Percentiles rank a stretch among this genome's conserved stretches.
Evolutionary conservation across 92 coral and sea anemone species (phyloP).

Genomic region (Epizoanthus ramosus): DNA sequence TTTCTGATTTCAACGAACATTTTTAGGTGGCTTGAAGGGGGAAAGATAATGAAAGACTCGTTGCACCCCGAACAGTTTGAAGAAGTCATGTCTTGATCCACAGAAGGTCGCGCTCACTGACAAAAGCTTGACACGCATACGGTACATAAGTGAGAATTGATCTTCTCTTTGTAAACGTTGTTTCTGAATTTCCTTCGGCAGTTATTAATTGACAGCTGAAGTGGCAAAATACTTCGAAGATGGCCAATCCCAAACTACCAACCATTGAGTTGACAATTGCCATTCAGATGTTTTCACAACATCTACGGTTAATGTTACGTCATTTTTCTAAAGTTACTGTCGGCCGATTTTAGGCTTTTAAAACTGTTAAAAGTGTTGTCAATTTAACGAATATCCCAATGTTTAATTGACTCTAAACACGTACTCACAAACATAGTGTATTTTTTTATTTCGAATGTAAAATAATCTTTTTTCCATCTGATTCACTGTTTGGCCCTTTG

Average conservation of each 20-base stretch:
- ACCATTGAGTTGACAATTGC: not conserved
- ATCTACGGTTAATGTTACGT: conserved; percentile 1
- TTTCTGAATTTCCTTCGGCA: not conserved
- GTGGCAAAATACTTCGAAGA: not conserved
- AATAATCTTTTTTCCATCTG: no score
- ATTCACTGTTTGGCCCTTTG: no score
- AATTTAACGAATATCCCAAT: no score
- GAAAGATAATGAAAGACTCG: not conserved
- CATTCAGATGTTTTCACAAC: not conserved
- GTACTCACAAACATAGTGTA: no score
- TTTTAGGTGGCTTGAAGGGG: not conserved
- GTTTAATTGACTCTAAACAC: no score
- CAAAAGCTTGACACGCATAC: no score
- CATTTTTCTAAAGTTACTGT: not conserved
- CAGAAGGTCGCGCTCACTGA: no score
- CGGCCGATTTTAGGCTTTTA: no score
- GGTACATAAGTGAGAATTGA: not conserved
- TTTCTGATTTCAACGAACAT: conserved; percentile 9
- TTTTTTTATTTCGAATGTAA: no score
- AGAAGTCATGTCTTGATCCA: not conserved
- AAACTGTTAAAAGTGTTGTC: no score
- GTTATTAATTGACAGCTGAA: not conserved
- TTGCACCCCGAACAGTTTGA: not conserved
- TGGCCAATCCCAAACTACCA: conserved; percentile 2
- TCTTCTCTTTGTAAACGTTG: not conserved